Base-by-base conservation (phyloP, 1,140 invertebrate genomes). In the Ceratosolen solmsi region DNA sequence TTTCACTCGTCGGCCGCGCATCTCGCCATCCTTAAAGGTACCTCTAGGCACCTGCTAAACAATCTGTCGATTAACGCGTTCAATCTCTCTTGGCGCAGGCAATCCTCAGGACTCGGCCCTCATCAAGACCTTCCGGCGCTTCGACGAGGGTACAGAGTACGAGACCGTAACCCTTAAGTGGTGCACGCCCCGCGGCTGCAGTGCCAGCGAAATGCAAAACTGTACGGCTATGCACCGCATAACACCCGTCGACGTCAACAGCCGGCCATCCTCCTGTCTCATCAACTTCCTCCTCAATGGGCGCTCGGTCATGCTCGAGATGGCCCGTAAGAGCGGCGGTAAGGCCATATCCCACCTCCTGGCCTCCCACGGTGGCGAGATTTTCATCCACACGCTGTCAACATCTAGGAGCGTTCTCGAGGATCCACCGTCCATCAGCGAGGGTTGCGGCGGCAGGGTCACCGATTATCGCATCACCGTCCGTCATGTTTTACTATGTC, bases 221-320 rank as follows among this genome's bases (percentile, higher is more conserved):
- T 97, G 95, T 85, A 94, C 94, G 70, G 95, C 95, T 0, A 95
- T 98, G 89, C 96, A 96, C 89, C 93, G 98, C 82, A 97, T 99
- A 17, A 99, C 98, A 1, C 97, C 98, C 0, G 96, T 99, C 0
- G 98, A 99, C 91, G 97, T 99, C 0, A 99, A 98, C 82, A 96
- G 95, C 30, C 93, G 98, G 20, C 98, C 98, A 0, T 99, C 98
- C 0, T 97, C 98, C 0, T 99, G 98, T 91, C 92, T 99, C 36
- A 99, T 98, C 25, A 99, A 99, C 90, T 99, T 99, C 90, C 92
- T 99, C 20, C 92, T 99, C 0, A 98, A 97, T 87, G 98, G 98
- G 36, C 93, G 96, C 49, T 97, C 97, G 0, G 98, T 99, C 0
- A 97, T 98, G 93, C 90, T 99, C 30, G 98, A 99, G 92, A 97